Evolutionary conservation across 2,797 vertebrate genomes (phyloP).

Genomic region (Labroides dimidiatus): DNA sequence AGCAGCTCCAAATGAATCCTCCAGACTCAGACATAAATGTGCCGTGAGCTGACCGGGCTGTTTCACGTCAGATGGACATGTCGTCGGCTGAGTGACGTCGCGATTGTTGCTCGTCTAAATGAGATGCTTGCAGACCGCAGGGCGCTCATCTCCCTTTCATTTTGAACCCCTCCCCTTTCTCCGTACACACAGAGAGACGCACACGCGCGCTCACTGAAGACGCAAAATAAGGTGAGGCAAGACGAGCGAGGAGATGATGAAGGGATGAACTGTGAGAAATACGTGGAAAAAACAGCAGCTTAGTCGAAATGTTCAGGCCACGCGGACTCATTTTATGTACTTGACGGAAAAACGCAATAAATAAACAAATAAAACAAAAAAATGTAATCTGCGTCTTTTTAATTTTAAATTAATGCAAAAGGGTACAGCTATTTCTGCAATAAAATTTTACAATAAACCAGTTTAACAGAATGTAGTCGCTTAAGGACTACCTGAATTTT

Average conservation of each 20-base stretch:
- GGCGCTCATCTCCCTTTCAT: constrained; percentile 16
- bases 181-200: neutral
- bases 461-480: neutral
- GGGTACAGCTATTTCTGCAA: neutral
- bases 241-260: constrained; percentile 30
- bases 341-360: too few species aligned
- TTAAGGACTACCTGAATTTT: neutral
- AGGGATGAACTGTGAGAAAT: constrained; percentile 17
- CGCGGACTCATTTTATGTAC: too few species aligned
- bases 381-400: neutral
- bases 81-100: constrained; percentile 32
- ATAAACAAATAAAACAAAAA: too few species aligned
- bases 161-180: constrained; percentile 47
- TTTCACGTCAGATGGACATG: constrained; percentile 22
- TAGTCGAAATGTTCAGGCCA: too few species aligned
- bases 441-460: neutral
- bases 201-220: neutral
- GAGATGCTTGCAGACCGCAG: constrained; percentile 48
- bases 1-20: constrained; percentile 23
- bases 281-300: neutral
- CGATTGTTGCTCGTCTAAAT: constrained; percentile 26
- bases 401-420: neutral
- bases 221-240: constrained; percentile 4
- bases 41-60: neutral
- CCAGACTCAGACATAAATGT: constrained; percentile 45